These are phyloP conservation scores for Yponomeuta cagnagella DNA, from an alignment of 2,888 invertebrate genomes.

Conservation along the genomic window DNA sequence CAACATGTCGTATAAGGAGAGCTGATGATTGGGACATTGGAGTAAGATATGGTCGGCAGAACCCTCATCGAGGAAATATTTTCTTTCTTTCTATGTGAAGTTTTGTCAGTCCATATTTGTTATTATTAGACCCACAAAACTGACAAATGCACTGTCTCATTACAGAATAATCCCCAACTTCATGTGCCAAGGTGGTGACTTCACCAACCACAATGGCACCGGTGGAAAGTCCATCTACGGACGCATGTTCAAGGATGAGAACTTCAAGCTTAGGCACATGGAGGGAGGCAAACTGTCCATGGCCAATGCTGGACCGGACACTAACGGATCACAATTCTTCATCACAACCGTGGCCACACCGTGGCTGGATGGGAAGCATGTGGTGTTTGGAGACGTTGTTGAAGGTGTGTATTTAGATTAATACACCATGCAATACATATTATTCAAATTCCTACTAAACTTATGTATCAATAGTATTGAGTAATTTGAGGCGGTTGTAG, in stretches of 20 bases:
- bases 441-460: too few relatives aligned
- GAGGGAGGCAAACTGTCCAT: conserved; percentile 89
- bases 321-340: conserved; percentile 95
- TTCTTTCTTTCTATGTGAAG: too few relatives aligned
- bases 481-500: too few relatives aligned
- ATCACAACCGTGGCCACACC: conserved; percentile 89
- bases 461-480: too few relatives aligned
- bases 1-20: too few relatives aligned
- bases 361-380: conserved; percentile 92
- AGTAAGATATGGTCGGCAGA: too few relatives aligned
- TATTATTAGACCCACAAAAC: too few relatives aligned
- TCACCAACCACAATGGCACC: conserved; percentile 88
- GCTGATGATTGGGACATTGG: too few relatives aligned
- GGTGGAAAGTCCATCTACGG: conserved; percentile 94
- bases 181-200: conserved; percentile 93
- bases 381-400: conserved; percentile 88
- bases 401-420: conserved; percentile 70
- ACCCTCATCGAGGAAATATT: too few relatives aligned
- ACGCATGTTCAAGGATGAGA: conserved; percentile 89
- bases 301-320: conserved; percentile 92
- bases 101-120: too few relatives aligned
- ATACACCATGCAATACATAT: too few relatives aligned
- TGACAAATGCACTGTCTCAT: background rate
- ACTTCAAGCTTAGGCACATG: conserved; percentile 89
- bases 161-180: conserved; percentile 85